Percentiles rank a stretch among this genome's conserved stretches.
Conservation (phyloP, 2,888 invertebrate genomes). For the Asteroscopus sphinx region DNA sequence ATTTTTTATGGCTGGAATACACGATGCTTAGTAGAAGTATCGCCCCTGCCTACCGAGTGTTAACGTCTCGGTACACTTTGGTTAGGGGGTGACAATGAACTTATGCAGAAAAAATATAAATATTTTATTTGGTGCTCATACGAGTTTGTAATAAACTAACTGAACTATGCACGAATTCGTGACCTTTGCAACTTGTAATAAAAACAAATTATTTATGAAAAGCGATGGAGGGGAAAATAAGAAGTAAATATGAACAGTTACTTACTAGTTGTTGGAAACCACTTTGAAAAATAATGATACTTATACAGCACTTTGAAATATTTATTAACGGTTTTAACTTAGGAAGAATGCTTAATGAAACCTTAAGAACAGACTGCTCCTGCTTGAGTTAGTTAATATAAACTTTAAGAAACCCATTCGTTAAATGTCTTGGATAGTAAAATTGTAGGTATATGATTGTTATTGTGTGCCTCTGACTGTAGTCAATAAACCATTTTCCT, state of each 20-base stretch:
- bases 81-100: slow-evolving; percentile 71
- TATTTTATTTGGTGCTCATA: slow-evolving; percentile 29
- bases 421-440: slow-evolving; percentile 12
- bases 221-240: not conserved
- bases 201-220: not conserved
- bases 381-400: slow-evolving; percentile 35
- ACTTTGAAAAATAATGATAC: slow-evolving; percentile 37
- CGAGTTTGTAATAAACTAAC: slow-evolving; percentile 9
- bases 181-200: slow-evolving; percentile 1
- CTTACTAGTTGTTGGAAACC: not conserved
- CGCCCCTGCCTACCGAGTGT: slow-evolving; percentile 78
- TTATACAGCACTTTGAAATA: slow-evolving; percentile 41
- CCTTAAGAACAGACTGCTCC: slow-evolving; percentile 20
- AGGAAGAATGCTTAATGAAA: slow-evolving; percentile 12
- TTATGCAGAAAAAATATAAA: slow-evolving; percentile 39
- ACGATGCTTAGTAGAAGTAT: slow-evolving; percentile 82
- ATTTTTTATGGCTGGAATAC: slow-evolving; percentile 89
- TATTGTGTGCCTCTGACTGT: no score
- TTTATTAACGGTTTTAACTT: slow-evolving; percentile 42
- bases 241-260: not conserved
- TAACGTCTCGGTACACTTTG: slow-evolving; percentile 71
- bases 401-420: slow-evolving; percentile 23
- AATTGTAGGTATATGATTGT: no score
- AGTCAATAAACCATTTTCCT: no score
- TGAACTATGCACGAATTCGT: slow-evolving; percentile 1